phyloP scores from a whole-genome alignment of 2,888 invertebrate genomes.

The Teleogryllus oceanicus region DNA sequence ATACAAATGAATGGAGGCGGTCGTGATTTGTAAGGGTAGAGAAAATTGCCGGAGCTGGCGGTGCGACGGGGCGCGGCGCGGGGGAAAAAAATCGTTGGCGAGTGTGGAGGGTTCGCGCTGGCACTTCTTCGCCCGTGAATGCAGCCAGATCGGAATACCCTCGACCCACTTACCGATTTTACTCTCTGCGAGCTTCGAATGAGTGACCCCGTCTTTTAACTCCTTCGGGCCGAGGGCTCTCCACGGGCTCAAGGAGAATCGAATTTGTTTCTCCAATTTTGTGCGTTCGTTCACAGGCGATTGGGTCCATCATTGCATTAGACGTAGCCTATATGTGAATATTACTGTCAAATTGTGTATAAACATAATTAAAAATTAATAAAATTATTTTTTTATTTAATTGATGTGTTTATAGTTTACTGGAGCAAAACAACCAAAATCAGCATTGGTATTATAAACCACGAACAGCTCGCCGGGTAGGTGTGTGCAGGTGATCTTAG shows the following conservation, averaged over 20 bases:
- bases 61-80: neutral
- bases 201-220: neutral
- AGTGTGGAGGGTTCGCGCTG: neutral
- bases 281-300: too few relatives aligned
- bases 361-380: too few relatives aligned
- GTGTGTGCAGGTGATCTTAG: too few relatives aligned
- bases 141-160: neutral
- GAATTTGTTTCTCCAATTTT: too few relatives aligned
- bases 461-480: too few relatives aligned
- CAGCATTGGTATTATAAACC: too few relatives aligned
- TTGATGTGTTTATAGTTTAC: too few relatives aligned
- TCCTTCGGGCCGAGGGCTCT: neutral
- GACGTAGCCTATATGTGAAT: too few relatives aligned
- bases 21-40: neutral
- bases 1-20: slow-evolving; percentile 6
- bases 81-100: neutral
- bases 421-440: too few relatives aligned
- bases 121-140: neutral
- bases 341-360: too few relatives aligned
- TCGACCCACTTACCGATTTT: neutral
- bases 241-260: neutral
- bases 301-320: too few relatives aligned
- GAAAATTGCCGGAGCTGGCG: neutral
- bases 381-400: too few relatives aligned
- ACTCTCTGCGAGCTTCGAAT: neutral